Conservation (phyloP, 2,888 invertebrate genomes). For the Encarsia formosa region DNA sequence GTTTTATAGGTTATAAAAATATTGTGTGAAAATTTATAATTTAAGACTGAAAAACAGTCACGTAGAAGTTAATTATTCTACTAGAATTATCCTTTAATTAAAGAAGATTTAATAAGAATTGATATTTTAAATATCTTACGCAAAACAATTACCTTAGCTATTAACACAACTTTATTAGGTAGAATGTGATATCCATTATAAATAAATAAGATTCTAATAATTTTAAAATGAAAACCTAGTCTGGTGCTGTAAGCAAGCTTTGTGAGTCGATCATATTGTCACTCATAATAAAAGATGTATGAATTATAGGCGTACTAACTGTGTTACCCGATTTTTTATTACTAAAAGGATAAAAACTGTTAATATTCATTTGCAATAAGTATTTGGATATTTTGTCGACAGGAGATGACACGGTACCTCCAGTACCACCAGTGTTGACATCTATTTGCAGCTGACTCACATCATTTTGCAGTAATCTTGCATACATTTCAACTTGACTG, state of each 20-base stretch:
- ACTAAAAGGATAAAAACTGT: constrained; percentile 49
- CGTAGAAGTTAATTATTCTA: too few species aligned
- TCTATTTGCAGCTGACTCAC: constrained; percentile 51
- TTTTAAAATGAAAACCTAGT: constrained; percentile 51
- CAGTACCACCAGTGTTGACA: constrained; percentile 33
- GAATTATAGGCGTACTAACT: constrained; percentile 50
- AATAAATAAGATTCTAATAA: too few species aligned
- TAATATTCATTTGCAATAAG: constrained; percentile 44
- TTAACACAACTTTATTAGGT: too few species aligned
- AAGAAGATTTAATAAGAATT: too few species aligned
- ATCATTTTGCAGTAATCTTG: constrained; percentile 53
- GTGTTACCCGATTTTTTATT: constrained; percentile 41
- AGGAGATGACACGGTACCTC: constrained; percentile 31
- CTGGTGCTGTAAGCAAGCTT: constrained; percentile 66
- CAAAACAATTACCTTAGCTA: too few species aligned
- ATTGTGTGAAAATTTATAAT: too few species aligned
- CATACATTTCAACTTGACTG: constrained; percentile 58
- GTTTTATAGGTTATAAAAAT: too few species aligned
- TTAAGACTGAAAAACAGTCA: too few species aligned
- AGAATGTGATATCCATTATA: too few species aligned
- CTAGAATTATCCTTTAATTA: too few species aligned
- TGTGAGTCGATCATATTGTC: constrained; percentile 66
- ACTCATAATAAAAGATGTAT: constrained; percentile 61
- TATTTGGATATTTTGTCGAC: constrained; percentile 41
- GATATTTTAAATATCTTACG: too few species aligned